A percentile compares a stretch with the other conserved stretches of the same genome.
phyloP scores from a whole-genome alignment of 2,113 vertebrate species.

The Plecotus auritus region DNA sequence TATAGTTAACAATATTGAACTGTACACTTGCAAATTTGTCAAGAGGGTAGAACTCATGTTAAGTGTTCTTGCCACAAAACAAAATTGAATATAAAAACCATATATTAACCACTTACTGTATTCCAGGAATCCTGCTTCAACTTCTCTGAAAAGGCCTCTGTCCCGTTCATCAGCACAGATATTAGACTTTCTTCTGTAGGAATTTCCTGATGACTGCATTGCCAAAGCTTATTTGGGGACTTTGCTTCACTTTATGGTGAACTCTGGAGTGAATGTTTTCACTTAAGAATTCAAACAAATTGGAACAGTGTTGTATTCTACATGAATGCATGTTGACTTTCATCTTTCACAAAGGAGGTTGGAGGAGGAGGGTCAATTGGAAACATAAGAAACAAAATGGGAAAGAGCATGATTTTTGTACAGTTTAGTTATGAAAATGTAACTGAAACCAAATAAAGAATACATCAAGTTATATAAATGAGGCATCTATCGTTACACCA shows the following conservation, averaged over 20 bases:
- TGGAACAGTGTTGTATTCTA: not conserved
- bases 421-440: not conserved
- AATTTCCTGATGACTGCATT: slow-evolving; percentile 27
- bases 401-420: not conserved
- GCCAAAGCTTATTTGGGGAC: slow-evolving; percentile 16
- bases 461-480: not conserved
- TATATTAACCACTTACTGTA: not conserved
- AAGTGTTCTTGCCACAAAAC: not conserved
- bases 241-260: slow-evolving; percentile 41
- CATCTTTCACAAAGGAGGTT: not conserved
- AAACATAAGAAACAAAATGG: slow-evolving; percentile 39
- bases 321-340: slow-evolving; percentile 29
- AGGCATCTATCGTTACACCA: not conserved
- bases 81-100: not conserved
- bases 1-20: not conserved
- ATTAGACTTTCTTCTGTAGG: slow-evolving; percentile 15
- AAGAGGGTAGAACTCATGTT: not conserved
- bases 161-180: not conserved
- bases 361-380: not conserved
- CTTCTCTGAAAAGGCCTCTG: not conserved
- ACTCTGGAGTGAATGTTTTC: slow-evolving; percentile 36
- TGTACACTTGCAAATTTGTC: not conserved
- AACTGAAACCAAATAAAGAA: slow-evolving; percentile 34
- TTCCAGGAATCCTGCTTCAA: not conserved
- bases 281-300: slow-evolving; percentile 50